Evolutionary conservation across 2,113 vertebrate genomes (phyloP).

Genomic region (Chitala chitala): DNA sequence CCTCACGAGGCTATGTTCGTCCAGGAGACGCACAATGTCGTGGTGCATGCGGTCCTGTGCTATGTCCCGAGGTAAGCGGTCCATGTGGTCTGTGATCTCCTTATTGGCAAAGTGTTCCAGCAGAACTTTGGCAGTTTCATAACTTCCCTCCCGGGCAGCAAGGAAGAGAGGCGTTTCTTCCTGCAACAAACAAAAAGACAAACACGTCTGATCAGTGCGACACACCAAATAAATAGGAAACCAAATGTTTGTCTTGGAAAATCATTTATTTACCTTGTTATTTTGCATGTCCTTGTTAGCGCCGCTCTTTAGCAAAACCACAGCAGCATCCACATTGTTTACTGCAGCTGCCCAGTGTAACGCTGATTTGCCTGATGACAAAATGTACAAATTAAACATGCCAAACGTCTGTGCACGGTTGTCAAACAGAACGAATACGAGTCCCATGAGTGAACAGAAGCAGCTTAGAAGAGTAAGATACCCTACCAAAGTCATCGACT

Average conservation of each 20-base stretch:
- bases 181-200: slow-evolving; percentile 54
- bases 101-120: slow-evolving; percentile 93
- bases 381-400: slow-evolving; percentile 2
- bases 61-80: slow-evolving; percentile 88
- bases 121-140: slow-evolving; percentile 88
- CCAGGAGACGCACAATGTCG: slow-evolving; percentile 89
- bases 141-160: slow-evolving; percentile 93
- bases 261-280: slow-evolving; percentile 75
- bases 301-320: slow-evolving; percentile 85
- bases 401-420: not conserved
- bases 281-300: slow-evolving; percentile 98
- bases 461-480: not conserved
- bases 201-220: not conserved
- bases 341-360: slow-evolving; percentile 95
- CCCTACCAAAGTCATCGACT: slow-evolving; percentile 86
- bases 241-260: not conserved
- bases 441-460: not conserved
- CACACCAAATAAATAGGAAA: not conserved
- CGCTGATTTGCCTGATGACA: slow-evolving; percentile 79
- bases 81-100: slow-evolving; percentile 98
- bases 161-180: slow-evolving; percentile 94
- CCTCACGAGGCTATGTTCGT: slow-evolving; percentile 87
- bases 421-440: not conserved
- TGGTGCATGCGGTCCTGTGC: slow-evolving; percentile 96
- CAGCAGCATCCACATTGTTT: slow-evolving; percentile 86